These are phyloP conservation scores for Pterocles burchelli DNA, from an alignment of 2,113 vertebrate species.

Conservation along the genomic window DNA sequence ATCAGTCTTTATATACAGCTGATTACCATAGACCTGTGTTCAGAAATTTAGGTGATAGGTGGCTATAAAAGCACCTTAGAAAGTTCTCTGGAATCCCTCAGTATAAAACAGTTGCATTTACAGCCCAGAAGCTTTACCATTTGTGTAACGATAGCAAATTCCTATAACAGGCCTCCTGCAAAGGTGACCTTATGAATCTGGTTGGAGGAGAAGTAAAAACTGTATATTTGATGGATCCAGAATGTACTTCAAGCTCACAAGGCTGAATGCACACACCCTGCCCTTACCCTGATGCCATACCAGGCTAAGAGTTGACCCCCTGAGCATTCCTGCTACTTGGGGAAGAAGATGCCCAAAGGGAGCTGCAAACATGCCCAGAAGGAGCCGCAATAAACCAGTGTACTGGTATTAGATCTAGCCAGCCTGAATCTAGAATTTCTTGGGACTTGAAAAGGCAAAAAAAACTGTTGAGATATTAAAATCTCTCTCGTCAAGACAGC, in stretches of 20 bases:
- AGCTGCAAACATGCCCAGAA: neutral
- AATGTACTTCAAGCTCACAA: neutral
- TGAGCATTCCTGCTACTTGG: neutral
- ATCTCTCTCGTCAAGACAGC: neutral
- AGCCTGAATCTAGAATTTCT: neutral
- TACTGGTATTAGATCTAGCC: neutral
- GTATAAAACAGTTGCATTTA: neutral
- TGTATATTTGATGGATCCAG: neutral
- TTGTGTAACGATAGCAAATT: neutral
- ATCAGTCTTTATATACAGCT: neutral
- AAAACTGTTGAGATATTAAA: neutral
- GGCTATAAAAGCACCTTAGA: neutral
- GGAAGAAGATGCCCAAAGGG: neutral
- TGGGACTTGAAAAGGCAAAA: neutral
- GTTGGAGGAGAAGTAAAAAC: neutral
- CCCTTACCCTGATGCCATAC: neutral
- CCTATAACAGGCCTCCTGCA: neutral
- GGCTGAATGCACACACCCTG: neutral
- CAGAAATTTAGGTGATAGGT: neutral
- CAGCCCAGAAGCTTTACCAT: neutral
- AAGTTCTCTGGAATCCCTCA: neutral
- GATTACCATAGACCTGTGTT: neutral
- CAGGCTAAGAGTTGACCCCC: neutral
- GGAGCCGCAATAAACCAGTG: neutral
- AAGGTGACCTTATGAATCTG: neutral